Percentiles rank a stretch among this genome's conserved stretches.
Conservation (phyloP, 2,888 invertebrate genomes). For the Eupithecia inturbata region DNA sequence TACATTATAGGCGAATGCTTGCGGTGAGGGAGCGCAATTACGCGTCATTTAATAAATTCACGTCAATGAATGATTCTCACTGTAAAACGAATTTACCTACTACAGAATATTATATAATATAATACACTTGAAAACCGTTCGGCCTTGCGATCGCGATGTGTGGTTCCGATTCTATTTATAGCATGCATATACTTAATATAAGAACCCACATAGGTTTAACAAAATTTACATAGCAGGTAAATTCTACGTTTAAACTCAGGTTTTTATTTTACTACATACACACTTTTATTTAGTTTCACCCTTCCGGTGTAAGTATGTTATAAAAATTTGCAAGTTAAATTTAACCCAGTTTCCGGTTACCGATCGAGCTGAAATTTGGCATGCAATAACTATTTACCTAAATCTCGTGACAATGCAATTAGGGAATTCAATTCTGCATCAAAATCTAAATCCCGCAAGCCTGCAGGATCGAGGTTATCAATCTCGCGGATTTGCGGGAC, state of each 20-base stretch:
- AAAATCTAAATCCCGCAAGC: too few species aligned
- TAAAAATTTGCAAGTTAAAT: background rate
- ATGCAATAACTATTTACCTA: too few species aligned
- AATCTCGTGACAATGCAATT: too few species aligned
- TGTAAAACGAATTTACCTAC: background rate
- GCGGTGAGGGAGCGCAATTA: background rate
- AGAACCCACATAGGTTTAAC: constrained; percentile 4
- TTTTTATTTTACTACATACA: too few species aligned
- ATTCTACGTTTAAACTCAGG: background rate
- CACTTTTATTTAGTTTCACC: background rate
- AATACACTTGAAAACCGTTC: constrained; percentile 15
- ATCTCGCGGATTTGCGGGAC: too few species aligned
- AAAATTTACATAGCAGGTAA: background rate
- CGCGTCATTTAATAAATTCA: background rate
- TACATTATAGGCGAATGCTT: too few species aligned
- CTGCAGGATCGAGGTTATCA: too few species aligned
- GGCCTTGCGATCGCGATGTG: constrained; percentile 11
- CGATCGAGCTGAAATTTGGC: background rate
- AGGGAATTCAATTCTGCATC: too few species aligned
- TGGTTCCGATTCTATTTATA: constrained; percentile 41
- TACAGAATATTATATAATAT: background rate
- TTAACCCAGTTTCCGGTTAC: background rate
- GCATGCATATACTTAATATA: constrained; percentile 32
- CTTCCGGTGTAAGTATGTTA: background rate
- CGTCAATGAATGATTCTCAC: too few species aligned